phyloP scores from a whole-genome alignment of 2,797 vertebrate species.

The Hyperoplus lanceolatus region DNA sequence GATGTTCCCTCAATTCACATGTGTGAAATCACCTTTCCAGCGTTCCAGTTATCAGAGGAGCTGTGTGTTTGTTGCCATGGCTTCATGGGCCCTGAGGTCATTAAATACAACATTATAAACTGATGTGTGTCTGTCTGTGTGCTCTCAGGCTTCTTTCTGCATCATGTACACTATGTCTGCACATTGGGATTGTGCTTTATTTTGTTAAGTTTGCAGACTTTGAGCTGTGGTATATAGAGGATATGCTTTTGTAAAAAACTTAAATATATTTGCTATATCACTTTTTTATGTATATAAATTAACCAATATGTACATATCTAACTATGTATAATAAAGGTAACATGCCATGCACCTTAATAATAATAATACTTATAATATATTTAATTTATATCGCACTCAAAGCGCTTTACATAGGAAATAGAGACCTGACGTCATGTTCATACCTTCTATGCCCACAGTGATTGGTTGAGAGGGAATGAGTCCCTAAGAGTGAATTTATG shows the following conservation, averaged over 20 bases:
- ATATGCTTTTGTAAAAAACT: background rate
- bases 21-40: conserved; percentile 3
- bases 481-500: no score
- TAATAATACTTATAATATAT: no score
- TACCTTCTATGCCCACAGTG: no score
- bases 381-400: no score
- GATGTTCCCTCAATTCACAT: background rate
- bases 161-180: conserved; percentile 13
- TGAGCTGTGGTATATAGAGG: background rate
- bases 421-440: no score
- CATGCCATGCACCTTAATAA: no score
- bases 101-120: conserved; percentile 41
- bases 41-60: background rate
- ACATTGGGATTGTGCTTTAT: background rate
- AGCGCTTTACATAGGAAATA: no score
- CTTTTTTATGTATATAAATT: no score
- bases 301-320: no score
- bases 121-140: conserved; percentile 1
- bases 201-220: background rate
- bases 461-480: no score
- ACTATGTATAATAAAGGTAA: no score
- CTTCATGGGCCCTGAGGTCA: conserved; percentile 11
- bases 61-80: background rate
- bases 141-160: background rate
- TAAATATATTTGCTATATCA: no score